These are phyloP conservation scores for Epinotia ramella DNA, from an alignment of 2,888 invertebrate genomes.

Conservation along the genomic window DNA sequence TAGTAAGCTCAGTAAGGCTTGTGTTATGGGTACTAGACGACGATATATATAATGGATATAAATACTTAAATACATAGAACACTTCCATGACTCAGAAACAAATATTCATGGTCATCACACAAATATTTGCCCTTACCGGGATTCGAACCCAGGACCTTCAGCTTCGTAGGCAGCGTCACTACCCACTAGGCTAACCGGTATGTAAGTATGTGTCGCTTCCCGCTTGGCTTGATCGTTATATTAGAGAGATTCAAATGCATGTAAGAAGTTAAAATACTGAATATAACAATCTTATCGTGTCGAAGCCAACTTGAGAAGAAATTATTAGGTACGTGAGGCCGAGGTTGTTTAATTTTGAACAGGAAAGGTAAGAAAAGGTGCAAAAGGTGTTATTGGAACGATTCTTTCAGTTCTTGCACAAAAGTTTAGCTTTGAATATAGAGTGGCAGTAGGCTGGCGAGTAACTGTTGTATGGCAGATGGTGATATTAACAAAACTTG, in stretches of 20 bases:
- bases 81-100: too few relatives aligned
- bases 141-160: too few relatives aligned
- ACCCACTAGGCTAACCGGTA: too few relatives aligned
- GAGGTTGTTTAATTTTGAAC: conserved; percentile 30
- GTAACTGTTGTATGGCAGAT: background rate
- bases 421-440: conserved; percentile 9
- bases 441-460: background rate
- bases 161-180: too few relatives aligned
- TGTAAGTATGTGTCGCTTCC: too few relatives aligned
- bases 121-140: too few relatives aligned
- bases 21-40: too few relatives aligned
- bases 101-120: too few relatives aligned
- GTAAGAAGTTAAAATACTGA: conserved; percentile 3
- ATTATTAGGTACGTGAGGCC: conserved; percentile 17
- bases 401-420: background rate
- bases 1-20: too few relatives aligned
- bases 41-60: too few relatives aligned
- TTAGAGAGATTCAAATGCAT: background rate
- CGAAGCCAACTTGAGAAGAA: conserved; percentile 2
- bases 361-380: conserved; percentile 1
- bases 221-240: background rate
- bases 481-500: background rate
- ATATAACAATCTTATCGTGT: background rate
- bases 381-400: conserved; percentile 4
- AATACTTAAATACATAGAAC: too few relatives aligned